Percentiles rank a stretch among this genome's conserved stretches.
Conservation (phyloP, 2,888 invertebrate genomes). For the Aradus depressus region DNA sequence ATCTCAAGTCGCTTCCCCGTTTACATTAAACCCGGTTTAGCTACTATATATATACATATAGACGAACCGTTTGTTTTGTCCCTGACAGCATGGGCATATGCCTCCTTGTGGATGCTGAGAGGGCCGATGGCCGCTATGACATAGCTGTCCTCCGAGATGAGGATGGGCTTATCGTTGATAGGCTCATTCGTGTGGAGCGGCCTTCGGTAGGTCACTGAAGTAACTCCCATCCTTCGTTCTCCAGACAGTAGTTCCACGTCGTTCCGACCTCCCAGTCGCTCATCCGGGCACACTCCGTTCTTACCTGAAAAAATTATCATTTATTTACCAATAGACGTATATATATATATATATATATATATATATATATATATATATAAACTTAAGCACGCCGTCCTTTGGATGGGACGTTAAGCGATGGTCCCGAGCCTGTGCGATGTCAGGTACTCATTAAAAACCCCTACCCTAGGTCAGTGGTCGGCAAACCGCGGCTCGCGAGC, state of each 20-base stretch:
- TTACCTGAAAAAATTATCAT: slow-evolving; percentile 34
- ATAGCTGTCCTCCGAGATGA: slow-evolving; percentile 55
- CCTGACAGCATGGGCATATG: slow-evolving; percentile 66
- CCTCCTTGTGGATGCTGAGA: slow-evolving; percentile 64
- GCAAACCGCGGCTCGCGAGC: no score
- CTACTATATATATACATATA: no score
- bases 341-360: not conserved
- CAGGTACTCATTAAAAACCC: no score
- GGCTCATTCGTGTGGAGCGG: slow-evolving; percentile 66
- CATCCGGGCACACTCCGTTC: slow-evolving; percentile 77
- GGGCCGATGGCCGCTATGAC: slow-evolving; percentile 83
- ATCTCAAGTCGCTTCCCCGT: no score
- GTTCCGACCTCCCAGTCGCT: slow-evolving; percentile 64
- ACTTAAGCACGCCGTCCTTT: no score
- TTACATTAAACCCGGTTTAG: no score
- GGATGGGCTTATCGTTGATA: slow-evolving; percentile 56
- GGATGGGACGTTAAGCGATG: no score
- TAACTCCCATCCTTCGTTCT: slow-evolving; percentile 64
- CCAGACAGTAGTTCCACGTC: slow-evolving; percentile 66
- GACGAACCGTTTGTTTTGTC: slow-evolving; percentile 57
- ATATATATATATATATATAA: no score
- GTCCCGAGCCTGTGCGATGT: no score
- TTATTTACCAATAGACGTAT: not conserved
- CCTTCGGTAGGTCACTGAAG: slow-evolving; percentile 65
- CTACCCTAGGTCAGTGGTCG: no score